A percentile compares a stretch with the other conserved stretches of the same genome.
These are phyloP conservation scores for Peromyscus leucopus DNA, from an alignment of 2,113 vertebrate species.

Conservation along the genomic window DNA sequence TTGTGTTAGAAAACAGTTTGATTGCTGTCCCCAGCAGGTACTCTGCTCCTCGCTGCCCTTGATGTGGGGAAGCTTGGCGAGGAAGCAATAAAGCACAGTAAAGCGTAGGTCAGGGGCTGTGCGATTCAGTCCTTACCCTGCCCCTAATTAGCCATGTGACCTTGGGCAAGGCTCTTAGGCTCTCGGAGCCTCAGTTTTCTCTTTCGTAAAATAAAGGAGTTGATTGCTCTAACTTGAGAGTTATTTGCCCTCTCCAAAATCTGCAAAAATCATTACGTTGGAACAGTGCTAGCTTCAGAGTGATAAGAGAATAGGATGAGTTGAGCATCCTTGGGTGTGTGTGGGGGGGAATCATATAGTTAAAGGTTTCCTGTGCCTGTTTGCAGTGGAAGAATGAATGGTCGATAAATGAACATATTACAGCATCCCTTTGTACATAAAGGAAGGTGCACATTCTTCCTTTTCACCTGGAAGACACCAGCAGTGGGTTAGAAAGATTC, in stretches of 20 bases:
- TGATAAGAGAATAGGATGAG: constrained; percentile 7
- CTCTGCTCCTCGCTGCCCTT: neutral
- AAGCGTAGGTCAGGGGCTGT: neutral
- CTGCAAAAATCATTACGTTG: constrained; percentile 15
- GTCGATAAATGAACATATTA: neutral
- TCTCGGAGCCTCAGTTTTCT: constrained; percentile 26
- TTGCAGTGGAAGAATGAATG: constrained; percentile 35
- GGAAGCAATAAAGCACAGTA: neutral
- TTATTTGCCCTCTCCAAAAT: constrained; percentile 31
- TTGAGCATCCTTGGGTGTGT: neutral
- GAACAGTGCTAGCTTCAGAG: neutral
- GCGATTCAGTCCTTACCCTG: neutral
- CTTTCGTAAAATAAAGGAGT: neutral
- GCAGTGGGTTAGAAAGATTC: neutral
- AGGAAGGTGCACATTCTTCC: neutral
- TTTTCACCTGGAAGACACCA: neutral
- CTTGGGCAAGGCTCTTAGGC: constrained; percentile 69
- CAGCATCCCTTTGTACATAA: neutral
- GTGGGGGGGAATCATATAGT: constrained; percentile 37
- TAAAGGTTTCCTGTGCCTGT: constrained; percentile 36
- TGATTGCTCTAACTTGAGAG: neutral
- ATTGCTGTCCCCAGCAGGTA: neutral
- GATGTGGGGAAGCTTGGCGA: neutral
- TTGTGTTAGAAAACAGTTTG: constrained; percentile 57
- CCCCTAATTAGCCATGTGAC: constrained; percentile 69